Evolutionary conservation across 2,113 vertebrate species (phyloP).

Genomic region (Oxygymnocypris stewartii): DNA sequence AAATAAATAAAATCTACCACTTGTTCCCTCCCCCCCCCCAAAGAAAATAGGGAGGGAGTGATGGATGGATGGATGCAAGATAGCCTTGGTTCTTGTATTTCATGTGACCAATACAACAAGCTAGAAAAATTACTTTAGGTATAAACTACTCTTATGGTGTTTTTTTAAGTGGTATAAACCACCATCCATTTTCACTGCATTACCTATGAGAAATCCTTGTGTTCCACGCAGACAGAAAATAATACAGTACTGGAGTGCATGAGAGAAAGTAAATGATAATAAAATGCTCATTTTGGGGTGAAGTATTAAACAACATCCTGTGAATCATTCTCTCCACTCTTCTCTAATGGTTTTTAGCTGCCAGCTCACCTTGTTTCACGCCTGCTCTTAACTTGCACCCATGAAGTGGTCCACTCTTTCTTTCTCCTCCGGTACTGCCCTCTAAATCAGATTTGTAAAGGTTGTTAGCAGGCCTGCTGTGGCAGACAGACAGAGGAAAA

Average conservation of each 20-base stretch:
- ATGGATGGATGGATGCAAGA: not conserved
- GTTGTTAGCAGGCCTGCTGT: conserved; percentile 54
- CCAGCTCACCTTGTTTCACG: not conserved
- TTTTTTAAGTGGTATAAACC: not conserved
- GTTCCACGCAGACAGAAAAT: not conserved
- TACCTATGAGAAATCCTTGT: not conserved
- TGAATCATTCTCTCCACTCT: not conserved
- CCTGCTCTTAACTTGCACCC: conserved; percentile 13
- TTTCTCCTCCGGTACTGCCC: conserved; percentile 38
- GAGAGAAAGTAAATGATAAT: not conserved
- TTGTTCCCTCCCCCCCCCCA: not conserved
- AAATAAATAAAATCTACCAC: not conserved
- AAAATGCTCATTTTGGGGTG: not conserved
- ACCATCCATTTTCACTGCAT: not conserved
- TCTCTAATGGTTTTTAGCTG: not conserved
- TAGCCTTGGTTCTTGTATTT: not conserved
- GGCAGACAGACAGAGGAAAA: conserved; percentile 44
- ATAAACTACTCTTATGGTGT: not conserved
- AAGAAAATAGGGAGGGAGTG: too few species aligned
- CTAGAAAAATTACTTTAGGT: not conserved
- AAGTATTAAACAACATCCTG: not conserved
- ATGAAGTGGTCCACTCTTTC: not conserved
- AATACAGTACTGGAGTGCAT: not conserved
- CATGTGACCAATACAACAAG: not conserved
- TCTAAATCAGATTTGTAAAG: conserved; percentile 57